Base-by-base conservation (phyloP, 2,113 vertebrate species). In the Centrocercus urophasianus region DNA sequence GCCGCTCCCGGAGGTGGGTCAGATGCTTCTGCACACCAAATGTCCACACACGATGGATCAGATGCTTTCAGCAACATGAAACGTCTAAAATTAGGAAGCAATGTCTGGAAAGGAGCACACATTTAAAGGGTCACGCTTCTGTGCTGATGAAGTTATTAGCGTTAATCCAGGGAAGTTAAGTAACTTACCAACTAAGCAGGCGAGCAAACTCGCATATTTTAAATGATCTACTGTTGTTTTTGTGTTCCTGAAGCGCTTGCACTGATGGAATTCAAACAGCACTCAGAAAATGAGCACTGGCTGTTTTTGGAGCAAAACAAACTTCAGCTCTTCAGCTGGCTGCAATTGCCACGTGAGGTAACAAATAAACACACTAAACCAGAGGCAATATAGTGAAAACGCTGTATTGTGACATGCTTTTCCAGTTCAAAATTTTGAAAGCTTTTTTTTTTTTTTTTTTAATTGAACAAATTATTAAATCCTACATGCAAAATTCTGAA, bases 31-130 rank as follows among this genome's bases (percentile, higher is more conserved):
- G 97, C 98, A 97, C 97, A 98, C 97, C 95, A 89, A 98, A 97
- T 96, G 97, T 96, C 96, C 96, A 95, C 96, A 74, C 94, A 81
- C 91, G 96, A 97, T 97, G 96, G 96, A 93, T 97, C 81, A 96
- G 98, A 98, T 98, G 98, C 96, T 96, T 91, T 95, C 97, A 98
- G 99, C 98, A 99, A 99, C 96, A 98, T 88, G 98, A 99, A 98
- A 98, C 98, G 95, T 97, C 98, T 98, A 98, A 98, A 98, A 98
- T 98, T 98, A 97, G 97, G 96, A 96, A 97, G 93, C 91, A 97
- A 94, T 91, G 96, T 90, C 86, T 93, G 94, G 89, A 96, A 97
- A 97, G 94, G 93, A 97, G 95, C 91, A 94, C 90, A 93, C 65
- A 48, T 95, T 92, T 92, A 94, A 94, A 94, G 96, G 94, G 93